A percentile compares a stretch with the other conserved stretches of the same genome.
phyloP scores from a whole-genome alignment of 1,140 invertebrate genomes.

The Rhyacophila brunnea region DNA sequence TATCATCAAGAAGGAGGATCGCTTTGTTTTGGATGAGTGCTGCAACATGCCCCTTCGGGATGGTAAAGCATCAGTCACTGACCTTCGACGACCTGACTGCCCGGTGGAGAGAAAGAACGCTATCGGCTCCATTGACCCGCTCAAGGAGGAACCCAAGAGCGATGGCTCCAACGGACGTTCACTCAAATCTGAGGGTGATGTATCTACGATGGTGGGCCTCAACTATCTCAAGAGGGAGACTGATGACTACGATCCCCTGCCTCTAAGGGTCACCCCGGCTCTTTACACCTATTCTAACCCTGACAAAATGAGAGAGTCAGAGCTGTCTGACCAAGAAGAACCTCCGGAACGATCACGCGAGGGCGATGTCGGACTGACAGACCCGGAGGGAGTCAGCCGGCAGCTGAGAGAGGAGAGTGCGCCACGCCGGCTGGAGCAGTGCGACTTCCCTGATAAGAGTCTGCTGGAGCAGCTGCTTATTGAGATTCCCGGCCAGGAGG shows the following conservation, averaged over 20 bases:
- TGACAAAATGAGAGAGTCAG: conserved; percentile 52
- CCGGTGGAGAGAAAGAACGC: conserved; percentile 9
- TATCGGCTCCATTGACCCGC: conserved; percentile 30
- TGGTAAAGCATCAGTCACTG: not conserved
- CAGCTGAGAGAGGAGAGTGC: conserved; percentile 37
- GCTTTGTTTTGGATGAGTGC: conserved; percentile 26
- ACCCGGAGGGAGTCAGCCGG: too few relatives aligned
- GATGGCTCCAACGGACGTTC: conserved; percentile 10
- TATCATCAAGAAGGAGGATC: conserved; percentile 27
- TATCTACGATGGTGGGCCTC: not conserved
- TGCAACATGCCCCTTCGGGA: conserved; percentile 15
- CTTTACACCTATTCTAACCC: conserved; percentile 77
- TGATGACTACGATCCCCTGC: conserved; percentile 62
- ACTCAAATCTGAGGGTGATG: not conserved
- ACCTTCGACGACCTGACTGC: not conserved
- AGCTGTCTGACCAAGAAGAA: conserved; percentile 37
- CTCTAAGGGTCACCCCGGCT: conserved; percentile 68
- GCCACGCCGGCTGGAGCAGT: conserved; percentile 41
- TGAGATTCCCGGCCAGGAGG: conserved; percentile 69
- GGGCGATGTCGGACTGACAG: conserved; percentile 34
- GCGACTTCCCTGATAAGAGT: conserved; percentile 61
- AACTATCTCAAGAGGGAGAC: conserved; percentile 42
- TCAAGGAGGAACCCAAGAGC: not conserved
- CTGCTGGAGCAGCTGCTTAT: conserved; percentile 73
- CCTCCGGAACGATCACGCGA: conserved; percentile 12